Base-by-base conservation (phyloP, 2,113 vertebrate genomes). In the Siniperca chuatsi region DNA sequence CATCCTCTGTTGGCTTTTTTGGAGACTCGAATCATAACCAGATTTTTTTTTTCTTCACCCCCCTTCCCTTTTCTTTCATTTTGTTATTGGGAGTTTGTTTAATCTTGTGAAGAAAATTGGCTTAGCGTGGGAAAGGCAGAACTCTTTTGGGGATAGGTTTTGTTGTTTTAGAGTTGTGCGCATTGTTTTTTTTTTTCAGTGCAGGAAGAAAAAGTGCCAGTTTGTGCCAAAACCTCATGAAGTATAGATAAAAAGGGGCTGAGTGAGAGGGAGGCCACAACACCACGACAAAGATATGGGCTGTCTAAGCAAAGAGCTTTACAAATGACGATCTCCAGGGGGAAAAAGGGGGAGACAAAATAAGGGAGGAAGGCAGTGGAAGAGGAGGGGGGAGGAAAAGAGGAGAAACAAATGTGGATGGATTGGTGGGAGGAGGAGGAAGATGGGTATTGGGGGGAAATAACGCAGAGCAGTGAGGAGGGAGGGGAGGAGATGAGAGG, bases 141-240 rank as follows among this genome's bases (percentile, higher is more conserved):
- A 93, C 92, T 92, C 91, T 91, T 93, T 86, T 57, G 50, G 89
- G 87, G 79, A 89, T 74, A 92, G 83, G 89, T 93, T 92, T 91
- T 94, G 91, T 95, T 94, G 94, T 95, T 96, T 94, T 93, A 91
- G 89, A 81, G 86, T 90, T 93, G 91, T 87, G 83, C 70, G 72
- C 79, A 82, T 90, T 90, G 85, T 71, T 18, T 83, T 84, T 87
- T 83, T 86, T 80, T 90, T 85, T 75, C 68, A 75, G 58, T 21
- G 82, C 67, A 84, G 82, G 81, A 87, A 92, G 91, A 92, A 95
- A 93, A 95, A 94, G 92, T 87, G 86, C 54, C 81, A 76, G 78
- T 84, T 90, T 92, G 91, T 94, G 95, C 94, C 94, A 94, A 95
- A 96, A 94, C 94, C 95, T 95, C 94, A 94, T 92, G 92, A 94